Evolutionary conservation across 2,888 invertebrate species (phyloP).

Genomic region (Aproaerema taeniolella): DNA sequence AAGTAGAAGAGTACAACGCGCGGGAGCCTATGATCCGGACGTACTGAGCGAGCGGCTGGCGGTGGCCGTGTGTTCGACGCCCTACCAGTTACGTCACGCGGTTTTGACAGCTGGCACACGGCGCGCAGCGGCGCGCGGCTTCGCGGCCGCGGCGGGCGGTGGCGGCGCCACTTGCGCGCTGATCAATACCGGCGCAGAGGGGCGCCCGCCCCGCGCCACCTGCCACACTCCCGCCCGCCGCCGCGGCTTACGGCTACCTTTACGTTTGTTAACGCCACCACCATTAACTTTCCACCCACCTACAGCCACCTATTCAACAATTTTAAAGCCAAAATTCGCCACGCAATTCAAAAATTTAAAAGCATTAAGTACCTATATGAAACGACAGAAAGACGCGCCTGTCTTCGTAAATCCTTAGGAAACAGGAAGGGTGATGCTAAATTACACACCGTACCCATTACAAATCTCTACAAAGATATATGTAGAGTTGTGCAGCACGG

Average conservation of each 20-base stretch:
- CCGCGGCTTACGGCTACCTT: neutral
- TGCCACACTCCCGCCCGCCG: neutral
- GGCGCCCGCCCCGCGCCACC: constrained; percentile 1
- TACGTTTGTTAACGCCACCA: too few species aligned
- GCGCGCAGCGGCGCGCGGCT: constrained; percentile 19
- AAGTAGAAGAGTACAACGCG: constrained; percentile 32
- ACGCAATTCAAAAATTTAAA: too few species aligned
- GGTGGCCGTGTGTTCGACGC: constrained; percentile 57
- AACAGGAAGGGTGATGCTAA: too few species aligned
- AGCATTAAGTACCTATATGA: too few species aligned
- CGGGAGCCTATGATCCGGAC: constrained; percentile 35
- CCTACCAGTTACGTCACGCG: constrained; percentile 59
- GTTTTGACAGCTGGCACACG: constrained; percentile 53
- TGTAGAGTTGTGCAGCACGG: too few species aligned
- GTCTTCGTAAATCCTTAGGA: too few species aligned
- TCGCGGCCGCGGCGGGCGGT: constrained; percentile 23
- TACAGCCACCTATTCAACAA: too few species aligned
- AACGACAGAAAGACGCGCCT: too few species aligned
- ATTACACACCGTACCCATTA: too few species aligned
- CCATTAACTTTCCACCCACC: too few species aligned
- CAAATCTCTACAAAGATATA: too few species aligned
- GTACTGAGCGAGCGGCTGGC: constrained; percentile 56
- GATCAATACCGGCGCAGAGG: constrained; percentile 32
- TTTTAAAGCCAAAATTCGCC: too few species aligned
- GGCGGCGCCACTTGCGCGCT: constrained; percentile 30